A percentile compares a stretch with the other conserved stretches of the same genome.
These are phyloP conservation scores for Labeo catla DNA, from an alignment of 2,113 vertebrate species.

Conservation along the genomic window DNA sequence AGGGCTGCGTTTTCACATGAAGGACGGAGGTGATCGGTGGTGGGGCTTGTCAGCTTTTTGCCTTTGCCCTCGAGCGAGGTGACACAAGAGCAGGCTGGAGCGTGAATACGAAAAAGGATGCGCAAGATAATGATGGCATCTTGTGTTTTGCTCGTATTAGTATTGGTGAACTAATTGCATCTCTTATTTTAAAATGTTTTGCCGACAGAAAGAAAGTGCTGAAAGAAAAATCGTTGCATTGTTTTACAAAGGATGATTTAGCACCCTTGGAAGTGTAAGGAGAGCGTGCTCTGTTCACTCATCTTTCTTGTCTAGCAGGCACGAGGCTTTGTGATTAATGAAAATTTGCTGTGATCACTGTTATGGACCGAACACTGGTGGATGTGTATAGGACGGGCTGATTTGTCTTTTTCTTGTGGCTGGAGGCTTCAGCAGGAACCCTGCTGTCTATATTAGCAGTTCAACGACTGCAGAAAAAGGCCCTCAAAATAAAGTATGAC, in stretches of 20 bases:
- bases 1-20: conserved; percentile 24
- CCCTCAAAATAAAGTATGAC: conserved; percentile 48
- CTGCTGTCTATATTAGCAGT: conserved; percentile 37
- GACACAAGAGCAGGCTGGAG: neutral
- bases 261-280: conserved; percentile 1
- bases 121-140: conserved; percentile 58
- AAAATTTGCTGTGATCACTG: conserved; percentile 37
- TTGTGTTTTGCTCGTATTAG: conserved; percentile 76
- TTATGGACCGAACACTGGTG: conserved; percentile 10
- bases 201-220: conserved; percentile 21
- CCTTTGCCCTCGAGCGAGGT: neutral
- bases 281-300: neutral
- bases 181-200: conserved; percentile 74
- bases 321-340: conserved; percentile 27
- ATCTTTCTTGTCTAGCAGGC: conserved; percentile 32
- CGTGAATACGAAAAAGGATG: neutral
- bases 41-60: neutral
- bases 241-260: conserved; percentile 13
- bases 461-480: conserved; percentile 39
- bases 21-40: conserved; percentile 20
- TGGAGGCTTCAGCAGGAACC: conserved; percentile 28
- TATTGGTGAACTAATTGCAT: conserved; percentile 74
- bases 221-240: conserved; percentile 62
- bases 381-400: conserved; percentile 2
- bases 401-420: conserved; percentile 29